Base-by-base conservation (phyloP, 2,888 invertebrate genomes). In the Fragum fragum region DNA sequence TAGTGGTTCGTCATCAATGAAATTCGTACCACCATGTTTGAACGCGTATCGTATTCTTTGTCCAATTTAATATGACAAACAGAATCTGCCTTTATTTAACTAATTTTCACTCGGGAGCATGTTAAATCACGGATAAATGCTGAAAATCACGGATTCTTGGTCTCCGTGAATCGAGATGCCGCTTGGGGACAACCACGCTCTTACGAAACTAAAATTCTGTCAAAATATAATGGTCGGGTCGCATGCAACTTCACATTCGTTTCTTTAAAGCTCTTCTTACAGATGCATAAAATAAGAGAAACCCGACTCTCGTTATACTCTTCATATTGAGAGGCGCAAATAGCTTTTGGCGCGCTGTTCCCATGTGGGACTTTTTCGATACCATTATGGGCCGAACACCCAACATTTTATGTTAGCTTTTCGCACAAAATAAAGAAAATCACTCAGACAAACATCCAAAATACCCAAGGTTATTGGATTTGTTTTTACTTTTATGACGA, bases 351-450 rank as follows among this genome's bases (percentile, higher is more conserved):
- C 85, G 78, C 85, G 26, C 55, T 36, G 47, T 28, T 59, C 66
- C 66, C 82, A 42, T 18, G 28, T 23, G 85, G 75, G 75, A 73
- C 36, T 52, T 71, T 59, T 23, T 18, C 59, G 32, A 39, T 57
- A 69, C 70, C 73, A 80, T 80, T 75, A 80, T 77, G 85, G 78
- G 52, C 76, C 77, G 68, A 76, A 61, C 66, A 80, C 70, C 70
- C 73, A 78, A 66, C 66, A 76, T 82, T 85, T 85, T 74, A 80
- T 85, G 85, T 85, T 85, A 82, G 77, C 82, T 82, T 82, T 85
- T 85, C 82, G 80, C 85, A 85, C 85, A 85, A 85, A 85, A 85
- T 85, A 85, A 85, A 85, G 85, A 82, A 82, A 77, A 80, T 78
- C 72, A 73, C 68, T 80, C 82, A 82, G 82, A 80, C 82, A 75